phyloP scores from a whole-genome alignment of 2,888 invertebrate genomes.

The Rhingia campestris region DNA sequence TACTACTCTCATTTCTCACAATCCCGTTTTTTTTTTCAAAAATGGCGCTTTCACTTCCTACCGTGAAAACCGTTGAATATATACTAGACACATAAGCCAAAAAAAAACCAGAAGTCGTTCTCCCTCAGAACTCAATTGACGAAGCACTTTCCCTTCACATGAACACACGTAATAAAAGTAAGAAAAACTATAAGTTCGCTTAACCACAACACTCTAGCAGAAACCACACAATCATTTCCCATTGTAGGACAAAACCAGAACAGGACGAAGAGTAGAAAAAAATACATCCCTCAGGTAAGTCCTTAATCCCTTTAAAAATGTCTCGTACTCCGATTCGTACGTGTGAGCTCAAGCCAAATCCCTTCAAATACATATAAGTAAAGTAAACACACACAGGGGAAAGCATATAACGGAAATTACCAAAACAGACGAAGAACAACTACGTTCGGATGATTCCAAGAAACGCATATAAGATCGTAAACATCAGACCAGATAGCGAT shows the following conservation, averaged over 20 bases:
- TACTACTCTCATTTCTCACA: too few relatives aligned
- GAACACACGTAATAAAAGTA: background rate
- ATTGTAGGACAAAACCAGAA: too few relatives aligned
- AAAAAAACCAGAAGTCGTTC: background rate
- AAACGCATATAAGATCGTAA: constrained; percentile 11
- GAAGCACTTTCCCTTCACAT: background rate
- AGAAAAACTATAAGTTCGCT: background rate
- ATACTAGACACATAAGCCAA: too few relatives aligned
- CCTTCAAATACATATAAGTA: background rate
- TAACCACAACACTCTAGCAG: background rate
- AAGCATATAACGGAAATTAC: constrained; percentile 24
- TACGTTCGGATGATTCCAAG: constrained; percentile 7
- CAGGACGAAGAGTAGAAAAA: background rate
- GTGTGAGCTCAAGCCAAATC: constrained; percentile 43
- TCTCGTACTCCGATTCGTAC: constrained; percentile 19
- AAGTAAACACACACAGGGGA: background rate
- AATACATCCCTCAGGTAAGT: constrained; percentile 25
- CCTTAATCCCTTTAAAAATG: constrained; percentile 54
- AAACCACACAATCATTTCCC: background rate
- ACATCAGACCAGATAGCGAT: constrained; percentile 1
- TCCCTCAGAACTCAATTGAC: constrained; percentile 1
- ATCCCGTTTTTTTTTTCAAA: too few relatives aligned
- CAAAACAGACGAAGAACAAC: constrained; percentile 5
- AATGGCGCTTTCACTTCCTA: too few relatives aligned
- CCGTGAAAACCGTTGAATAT: too few relatives aligned